Conservation (phyloP, 2,113 vertebrate genomes). For the Eudyptes chrysolophus region DNA sequence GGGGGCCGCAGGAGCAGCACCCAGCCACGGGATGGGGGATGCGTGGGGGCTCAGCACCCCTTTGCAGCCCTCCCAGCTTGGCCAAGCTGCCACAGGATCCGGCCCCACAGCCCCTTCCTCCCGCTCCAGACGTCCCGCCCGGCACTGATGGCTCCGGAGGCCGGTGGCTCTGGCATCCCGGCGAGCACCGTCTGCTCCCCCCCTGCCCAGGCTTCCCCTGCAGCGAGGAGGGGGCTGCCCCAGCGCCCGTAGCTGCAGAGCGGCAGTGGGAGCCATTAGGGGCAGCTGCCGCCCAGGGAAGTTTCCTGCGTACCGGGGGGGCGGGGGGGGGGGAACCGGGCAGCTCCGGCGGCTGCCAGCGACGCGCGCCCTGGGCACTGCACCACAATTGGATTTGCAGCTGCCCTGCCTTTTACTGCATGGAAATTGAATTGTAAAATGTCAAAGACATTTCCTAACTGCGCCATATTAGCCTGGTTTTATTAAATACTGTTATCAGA, state of each 20-base stretch:
- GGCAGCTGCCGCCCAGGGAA: background rate
- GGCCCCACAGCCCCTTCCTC: background rate
- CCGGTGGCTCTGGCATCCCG: background rate
- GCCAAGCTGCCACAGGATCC: background rate
- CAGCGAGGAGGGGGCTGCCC: background rate
- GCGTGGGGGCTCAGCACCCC: fast-evolving
- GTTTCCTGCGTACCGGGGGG: background rate
- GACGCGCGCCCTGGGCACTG: background rate
- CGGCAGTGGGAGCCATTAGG: fast-evolving
- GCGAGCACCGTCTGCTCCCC: background rate
- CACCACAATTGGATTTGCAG: conserved; percentile 58
- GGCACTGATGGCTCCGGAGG: fast-evolving
- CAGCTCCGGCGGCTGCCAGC: background rate
- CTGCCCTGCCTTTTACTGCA: conserved; percentile 59
- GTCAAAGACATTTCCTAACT: conserved; percentile 56
- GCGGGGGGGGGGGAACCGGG: background rate
- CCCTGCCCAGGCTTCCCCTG: background rate
- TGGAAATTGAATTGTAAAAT: conserved; percentile 60
- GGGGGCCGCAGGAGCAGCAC: fast-evolving
- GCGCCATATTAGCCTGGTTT: conserved; percentile 48
- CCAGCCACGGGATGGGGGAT: fast-evolving
- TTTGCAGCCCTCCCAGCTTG: background rate
- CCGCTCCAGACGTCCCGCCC: fast-evolving
- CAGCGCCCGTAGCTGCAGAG: fast-evolving
- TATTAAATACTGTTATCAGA: conserved; percentile 65